Base-by-base conservation (phyloP, 2,888 invertebrate species). In the Abscondita cerata region DNA sequence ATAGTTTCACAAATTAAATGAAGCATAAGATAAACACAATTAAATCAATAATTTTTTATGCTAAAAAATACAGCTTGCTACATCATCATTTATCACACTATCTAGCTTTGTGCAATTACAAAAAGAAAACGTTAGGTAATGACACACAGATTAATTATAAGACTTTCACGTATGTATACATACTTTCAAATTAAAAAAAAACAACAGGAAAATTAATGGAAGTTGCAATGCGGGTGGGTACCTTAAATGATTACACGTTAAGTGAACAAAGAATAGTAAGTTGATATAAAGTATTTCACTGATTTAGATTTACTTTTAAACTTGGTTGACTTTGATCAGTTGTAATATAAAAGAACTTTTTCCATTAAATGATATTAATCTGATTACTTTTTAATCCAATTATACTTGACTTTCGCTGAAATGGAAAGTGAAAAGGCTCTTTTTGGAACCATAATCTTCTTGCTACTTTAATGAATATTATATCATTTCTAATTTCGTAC, bases 291-390 rank as follows among this genome's bases (percentile, higher is more conserved):
- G 44, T 44, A 44, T 44, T 44, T 44, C 19, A 44, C 44, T 44
- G 44, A 44, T 44, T 44, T 44, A 44, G 44, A 44, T 44, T 44
- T 44, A 44, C 44, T 44, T 44, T 44, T 44, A 44, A 44, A 44
- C 44, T 44, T 44, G 44, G 44, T 44, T 44, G 44, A 44, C 44
- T 44, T 44, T 44, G 44, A 44, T 44, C 44, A 44, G 44, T 44
- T 44, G 44, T 44, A 44, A 44, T 44, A 44, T 44, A 44, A 44
- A 44, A 19, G 44, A 44, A 44, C 44, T 44, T 44, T 44, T 44
- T 44, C 44, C 44, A 44, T 44, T 44, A 44, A 44, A 44, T 44
- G 44, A 44, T 44, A 44, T 44, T 44, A 44, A 44, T 44, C 44
- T 44, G 44, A 44, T 44, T 44, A 44, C 44, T 44, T 44, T 44